phyloP scores from a whole-genome alignment of 2,888 invertebrate species.

The Drosophila ezoana region DNA sequence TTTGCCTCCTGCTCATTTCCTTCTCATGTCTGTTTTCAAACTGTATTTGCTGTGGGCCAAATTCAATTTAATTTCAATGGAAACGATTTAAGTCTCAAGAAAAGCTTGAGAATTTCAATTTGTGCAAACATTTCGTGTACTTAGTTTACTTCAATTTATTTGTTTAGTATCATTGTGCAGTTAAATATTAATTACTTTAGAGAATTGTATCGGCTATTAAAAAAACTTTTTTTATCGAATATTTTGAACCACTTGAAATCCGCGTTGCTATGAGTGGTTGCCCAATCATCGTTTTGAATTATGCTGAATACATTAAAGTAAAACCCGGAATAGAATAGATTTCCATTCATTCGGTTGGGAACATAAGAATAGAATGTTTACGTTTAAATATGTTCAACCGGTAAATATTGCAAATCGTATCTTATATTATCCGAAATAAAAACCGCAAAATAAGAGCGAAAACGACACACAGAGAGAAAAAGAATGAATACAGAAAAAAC shows the following conservation, averaged over 20 bases:
- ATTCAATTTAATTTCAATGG: conserved; percentile 69
- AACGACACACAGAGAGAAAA: conserved; percentile 27
- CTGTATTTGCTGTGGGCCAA: conserved; percentile 64
- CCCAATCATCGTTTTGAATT: no score
- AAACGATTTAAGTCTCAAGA: conserved; percentile 31
- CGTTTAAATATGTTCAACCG: no score
- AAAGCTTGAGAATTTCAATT: conserved; percentile 31
- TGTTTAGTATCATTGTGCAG: conserved; percentile 42
- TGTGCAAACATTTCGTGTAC: conserved; percentile 56
- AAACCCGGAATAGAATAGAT: no score
- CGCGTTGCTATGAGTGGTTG: no score
- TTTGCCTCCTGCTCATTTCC: background rate
- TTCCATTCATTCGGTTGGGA: no score
- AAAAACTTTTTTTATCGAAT: background rate
- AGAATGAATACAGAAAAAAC: conserved; percentile 34
- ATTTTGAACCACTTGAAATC: background rate
- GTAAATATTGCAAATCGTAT: background rate
- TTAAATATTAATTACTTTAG: conserved; percentile 30
- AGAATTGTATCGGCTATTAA: background rate
- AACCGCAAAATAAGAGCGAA: conserved; percentile 58
- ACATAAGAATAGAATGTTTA: no score
- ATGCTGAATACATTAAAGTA: no score
- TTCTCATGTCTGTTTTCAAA: conserved; percentile 25
- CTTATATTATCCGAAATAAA: conserved; percentile 50
- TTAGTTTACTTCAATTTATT: conserved; percentile 54